These are phyloP conservation scores for Clistopyga incitator DNA, from an alignment of 2,888 invertebrate species.

Conservation along the genomic window DNA sequence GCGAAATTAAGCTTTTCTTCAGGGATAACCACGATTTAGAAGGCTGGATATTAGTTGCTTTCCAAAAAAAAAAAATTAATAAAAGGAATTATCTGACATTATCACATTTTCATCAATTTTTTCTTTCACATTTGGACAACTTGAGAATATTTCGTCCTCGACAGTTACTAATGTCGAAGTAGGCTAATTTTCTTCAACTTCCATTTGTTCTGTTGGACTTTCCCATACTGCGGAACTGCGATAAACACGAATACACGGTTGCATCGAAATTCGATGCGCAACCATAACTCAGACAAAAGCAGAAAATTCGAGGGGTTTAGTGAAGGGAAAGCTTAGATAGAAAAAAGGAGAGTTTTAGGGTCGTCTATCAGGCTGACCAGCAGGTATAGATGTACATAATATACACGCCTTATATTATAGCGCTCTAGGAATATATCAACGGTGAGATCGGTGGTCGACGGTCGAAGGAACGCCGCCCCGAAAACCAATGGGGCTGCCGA, in stretches of 20 bases:
- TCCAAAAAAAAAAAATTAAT: too few relatives aligned
- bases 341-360: conserved; percentile 43
- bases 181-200: neutral
- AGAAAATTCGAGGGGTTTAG: conserved; percentile 22
- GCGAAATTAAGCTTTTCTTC: too few relatives aligned
- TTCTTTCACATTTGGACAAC: too few relatives aligned
- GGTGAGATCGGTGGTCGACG: conserved; percentile 36
- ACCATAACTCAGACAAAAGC: neutral
- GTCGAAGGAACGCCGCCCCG: conserved; percentile 27
- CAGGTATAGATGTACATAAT: conserved; percentile 39
- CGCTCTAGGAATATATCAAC: conserved; percentile 31
- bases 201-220: neutral
- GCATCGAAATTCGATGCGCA: conserved; percentile 36
- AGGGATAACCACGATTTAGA: too few relatives aligned
- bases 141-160: too few relatives aligned
- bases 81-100: too few relatives aligned
- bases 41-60: too few relatives aligned
- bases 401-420: conserved; percentile 24
- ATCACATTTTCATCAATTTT: too few relatives aligned
- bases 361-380: conserved; percentile 56
- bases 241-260: conserved; percentile 22
- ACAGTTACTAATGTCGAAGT: neutral
- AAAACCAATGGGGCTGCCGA: conserved; percentile 65
- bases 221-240: conserved; percentile 22
- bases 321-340: conserved; percentile 8